A percentile compares a stretch with the other conserved stretches of the same genome.
Evolutionary conservation across 2,113 vertebrate genomes (phyloP).

Genomic region (Piaya cayana): DNA sequence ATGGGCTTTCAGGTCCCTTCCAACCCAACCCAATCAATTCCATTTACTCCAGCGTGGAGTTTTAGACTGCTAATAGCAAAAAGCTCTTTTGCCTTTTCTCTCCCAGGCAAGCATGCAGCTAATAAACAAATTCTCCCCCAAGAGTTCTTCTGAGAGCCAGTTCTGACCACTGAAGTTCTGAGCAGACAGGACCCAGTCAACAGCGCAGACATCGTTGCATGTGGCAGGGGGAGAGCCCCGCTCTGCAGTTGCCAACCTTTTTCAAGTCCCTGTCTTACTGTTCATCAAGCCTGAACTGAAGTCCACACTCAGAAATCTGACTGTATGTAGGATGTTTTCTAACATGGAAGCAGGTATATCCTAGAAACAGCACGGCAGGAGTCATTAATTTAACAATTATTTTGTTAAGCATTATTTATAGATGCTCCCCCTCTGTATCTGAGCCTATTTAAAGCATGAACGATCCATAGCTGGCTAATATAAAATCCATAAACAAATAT

Average conservation of each 20-base stretch:
- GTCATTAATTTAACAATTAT: not conserved
- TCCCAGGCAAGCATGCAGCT: not conserved
- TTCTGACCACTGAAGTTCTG: not conserved
- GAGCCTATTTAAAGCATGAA: not conserved
- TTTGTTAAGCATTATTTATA: not conserved
- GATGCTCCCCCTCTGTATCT: not conserved
- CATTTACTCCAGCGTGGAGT: not conserved
- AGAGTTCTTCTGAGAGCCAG: not conserved
- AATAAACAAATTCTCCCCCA: not conserved
- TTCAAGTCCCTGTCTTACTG: not conserved
- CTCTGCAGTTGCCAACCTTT: not conserved
- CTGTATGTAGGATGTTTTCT: not conserved
- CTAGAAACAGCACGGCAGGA: not conserved
- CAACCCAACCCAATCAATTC: too few species aligned
- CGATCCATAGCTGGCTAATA: not conserved
- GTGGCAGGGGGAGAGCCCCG: not conserved
- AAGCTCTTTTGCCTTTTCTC: not conserved
- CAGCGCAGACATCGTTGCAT: not conserved
- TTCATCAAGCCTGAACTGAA: not conserved
- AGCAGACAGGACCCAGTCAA: fast-evolving
- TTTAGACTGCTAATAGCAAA: not conserved
- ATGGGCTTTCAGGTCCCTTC: too few species aligned
- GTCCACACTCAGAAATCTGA: not conserved
- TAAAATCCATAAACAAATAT: not conserved
- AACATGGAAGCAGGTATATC: not conserved